Conservation (phyloP, 2,888 invertebrate genomes). For the Zaprionus bogoriensis region DNA sequence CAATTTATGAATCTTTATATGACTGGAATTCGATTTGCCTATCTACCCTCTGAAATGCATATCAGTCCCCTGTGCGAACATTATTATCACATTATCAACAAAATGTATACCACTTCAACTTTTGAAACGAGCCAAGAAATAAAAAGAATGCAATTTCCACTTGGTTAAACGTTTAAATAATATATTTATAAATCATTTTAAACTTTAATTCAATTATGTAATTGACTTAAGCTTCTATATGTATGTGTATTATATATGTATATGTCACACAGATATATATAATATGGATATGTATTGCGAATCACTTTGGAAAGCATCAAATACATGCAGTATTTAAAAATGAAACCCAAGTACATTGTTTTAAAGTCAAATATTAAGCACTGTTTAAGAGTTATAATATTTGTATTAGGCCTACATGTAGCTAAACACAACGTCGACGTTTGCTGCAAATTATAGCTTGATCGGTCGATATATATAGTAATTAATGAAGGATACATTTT, state of each 20-base stretch:
- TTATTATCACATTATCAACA: background rate
- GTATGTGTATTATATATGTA: slow-evolving; percentile 45
- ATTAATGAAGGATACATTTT: too few relatives aligned
- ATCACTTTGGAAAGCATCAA: slow-evolving; percentile 28
- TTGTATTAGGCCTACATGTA: too few relatives aligned
- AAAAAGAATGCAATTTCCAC: slow-evolving; percentile 1
- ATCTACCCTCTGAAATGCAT: background rate
- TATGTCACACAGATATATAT: slow-evolving; percentile 26
- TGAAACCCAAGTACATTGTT: background rate
- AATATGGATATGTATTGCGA: slow-evolving; percentile 27
- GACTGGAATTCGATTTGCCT: background rate
- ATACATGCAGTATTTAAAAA: slow-evolving; percentile 50
- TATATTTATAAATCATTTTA: slow-evolving; percentile 56
- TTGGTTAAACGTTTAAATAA: slow-evolving; percentile 29
- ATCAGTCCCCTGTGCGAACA: background rate
- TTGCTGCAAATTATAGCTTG: too few relatives aligned
- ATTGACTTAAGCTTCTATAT: slow-evolving; percentile 39
- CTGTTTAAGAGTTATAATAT: too few relatives aligned
- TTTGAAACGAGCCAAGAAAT: slow-evolving; percentile 8
- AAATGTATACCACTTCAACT: slow-evolving; percentile 11
- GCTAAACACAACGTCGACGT: too few relatives aligned
- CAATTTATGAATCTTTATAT: background rate
- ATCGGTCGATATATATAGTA: too few relatives aligned
- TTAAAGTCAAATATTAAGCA: too few relatives aligned
- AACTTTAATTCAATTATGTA: slow-evolving; percentile 37